These are phyloP conservation scores for Diarsia brunnea DNA, from an alignment of 2,888 invertebrate species.

Conservation along the genomic window DNA sequence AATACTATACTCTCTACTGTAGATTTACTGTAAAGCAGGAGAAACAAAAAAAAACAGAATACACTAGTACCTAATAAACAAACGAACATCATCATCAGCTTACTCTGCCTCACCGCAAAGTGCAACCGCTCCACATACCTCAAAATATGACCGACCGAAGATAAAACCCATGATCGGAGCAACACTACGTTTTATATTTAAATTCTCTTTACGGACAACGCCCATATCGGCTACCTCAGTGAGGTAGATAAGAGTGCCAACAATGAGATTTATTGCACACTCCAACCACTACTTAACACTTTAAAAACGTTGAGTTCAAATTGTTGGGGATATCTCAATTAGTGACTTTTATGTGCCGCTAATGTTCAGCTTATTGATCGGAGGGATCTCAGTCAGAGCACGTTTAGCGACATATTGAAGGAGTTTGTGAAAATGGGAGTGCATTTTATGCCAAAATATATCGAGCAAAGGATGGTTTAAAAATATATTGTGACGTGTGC, in stretches of 20 bases:
- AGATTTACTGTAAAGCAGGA: neutral
- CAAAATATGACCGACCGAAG: conserved; percentile 62
- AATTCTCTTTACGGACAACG: conserved; percentile 83
- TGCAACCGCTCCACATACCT: conserved; percentile 42
- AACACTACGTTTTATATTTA: conserved; percentile 81
- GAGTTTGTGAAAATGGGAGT: neutral
- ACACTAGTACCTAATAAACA: too few species aligned
- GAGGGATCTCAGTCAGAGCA: conserved; percentile 33
- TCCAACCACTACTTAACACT: conserved; percentile 78
- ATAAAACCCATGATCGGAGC: conserved; percentile 56
- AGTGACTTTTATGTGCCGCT: conserved; percentile 79
- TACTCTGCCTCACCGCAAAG: conserved; percentile 11
- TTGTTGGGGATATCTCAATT: conserved; percentile 83
- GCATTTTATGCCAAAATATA: neutral
- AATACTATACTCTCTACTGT: neutral
- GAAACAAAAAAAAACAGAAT: neutral
- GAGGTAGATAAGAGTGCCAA: conserved; percentile 83
- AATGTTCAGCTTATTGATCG: conserved; percentile 71
- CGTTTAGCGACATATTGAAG: conserved; percentile 19
- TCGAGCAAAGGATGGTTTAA: neutral
- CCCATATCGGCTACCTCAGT: conserved; percentile 86
- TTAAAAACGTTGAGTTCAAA: conserved; percentile 79
- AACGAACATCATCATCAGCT: neutral
- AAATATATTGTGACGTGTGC: neutral
- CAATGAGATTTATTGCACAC: conserved; percentile 88